A percentile compares a stretch with the other conserved stretches of the same genome.
Evolutionary conservation across 53 echinoderm and acorn worm species (phyloP).

Genomic region (Antedon mediterranea): DNA sequence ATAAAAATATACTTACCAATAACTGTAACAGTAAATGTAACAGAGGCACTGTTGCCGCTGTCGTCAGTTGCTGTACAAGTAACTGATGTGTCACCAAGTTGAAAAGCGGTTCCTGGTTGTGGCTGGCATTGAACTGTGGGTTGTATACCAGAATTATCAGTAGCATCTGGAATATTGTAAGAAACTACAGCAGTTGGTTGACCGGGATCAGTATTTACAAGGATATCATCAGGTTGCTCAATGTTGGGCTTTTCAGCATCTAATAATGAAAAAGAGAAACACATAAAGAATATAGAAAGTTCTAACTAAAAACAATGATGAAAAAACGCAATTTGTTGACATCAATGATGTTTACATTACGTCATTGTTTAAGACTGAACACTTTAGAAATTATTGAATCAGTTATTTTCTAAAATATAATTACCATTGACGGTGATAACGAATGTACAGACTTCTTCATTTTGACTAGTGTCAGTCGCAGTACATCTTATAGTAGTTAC

Average conservation of each 20-base stretch:
- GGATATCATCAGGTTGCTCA: not conserved
- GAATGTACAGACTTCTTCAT: not conserved
- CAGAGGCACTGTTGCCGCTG: not conserved
- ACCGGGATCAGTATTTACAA: conserved; percentile 1
- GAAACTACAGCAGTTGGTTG: conserved; percentile 8
- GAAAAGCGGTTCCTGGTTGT: conserved; percentile 5
- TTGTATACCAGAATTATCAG: conserved; percentile 6
- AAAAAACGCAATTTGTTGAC: no score
- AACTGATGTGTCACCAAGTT: conserved; percentile 1
- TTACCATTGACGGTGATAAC: not conserved
- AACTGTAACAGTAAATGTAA: conserved; percentile 19
- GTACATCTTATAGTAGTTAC: not conserved
- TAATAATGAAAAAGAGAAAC: no score
- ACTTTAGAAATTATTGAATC: no score
- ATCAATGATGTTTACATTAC: no score
- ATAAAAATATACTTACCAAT: conserved; percentile 8
- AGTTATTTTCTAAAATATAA: not conserved
- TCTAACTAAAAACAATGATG: no score
- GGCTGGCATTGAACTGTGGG: conserved; percentile 1
- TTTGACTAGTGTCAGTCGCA: not conserved
- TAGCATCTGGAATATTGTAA: not conserved
- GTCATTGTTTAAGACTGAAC: no score
- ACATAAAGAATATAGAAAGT: no score
- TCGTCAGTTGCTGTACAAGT: conserved; percentile 1
- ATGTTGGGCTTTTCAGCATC: not conserved